A percentile compares a stretch with the other conserved stretches of the same genome.
Conservation (phyloP, 2,888 invertebrate species). For the Bruchidius siliquastri region DNA sequence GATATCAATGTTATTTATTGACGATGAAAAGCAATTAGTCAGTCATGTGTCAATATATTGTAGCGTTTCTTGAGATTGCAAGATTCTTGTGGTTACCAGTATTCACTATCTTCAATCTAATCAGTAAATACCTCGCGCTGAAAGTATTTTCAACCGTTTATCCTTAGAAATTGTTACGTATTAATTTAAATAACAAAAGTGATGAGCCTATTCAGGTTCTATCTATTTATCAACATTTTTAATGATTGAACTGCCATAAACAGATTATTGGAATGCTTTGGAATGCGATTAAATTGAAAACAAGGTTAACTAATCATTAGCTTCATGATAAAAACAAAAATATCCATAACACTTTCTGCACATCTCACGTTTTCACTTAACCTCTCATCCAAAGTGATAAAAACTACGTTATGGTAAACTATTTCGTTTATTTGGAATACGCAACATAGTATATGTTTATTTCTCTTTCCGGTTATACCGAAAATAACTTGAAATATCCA, state of each 20-base stretch:
- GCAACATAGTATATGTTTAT: background rate
- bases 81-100: background rate
- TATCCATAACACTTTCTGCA: background rate
- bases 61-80: background rate
- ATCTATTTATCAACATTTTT: background rate
- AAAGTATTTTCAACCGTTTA: too few species aligned
- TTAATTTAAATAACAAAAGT: too few species aligned
- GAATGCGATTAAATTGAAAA: background rate
- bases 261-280: background rate
- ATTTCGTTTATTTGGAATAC: background rate
- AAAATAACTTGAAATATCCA: background rate
- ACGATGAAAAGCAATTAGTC: background rate
- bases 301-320: background rate
- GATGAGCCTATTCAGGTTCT: too few species aligned
- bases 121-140: too few species aligned
- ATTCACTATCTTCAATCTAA: background rate
- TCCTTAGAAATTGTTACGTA: too few species aligned
- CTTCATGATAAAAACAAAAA: background rate
- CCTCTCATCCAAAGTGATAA: background rate
- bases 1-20: background rate
- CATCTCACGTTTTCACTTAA: too few species aligned
- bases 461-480: background rate
- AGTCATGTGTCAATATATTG: background rate
- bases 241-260: background rate
- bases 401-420: background rate